Evolutionary conservation across 2,113 vertebrate species (phyloP).

Genomic region (Pedionomus torquatus): DNA sequence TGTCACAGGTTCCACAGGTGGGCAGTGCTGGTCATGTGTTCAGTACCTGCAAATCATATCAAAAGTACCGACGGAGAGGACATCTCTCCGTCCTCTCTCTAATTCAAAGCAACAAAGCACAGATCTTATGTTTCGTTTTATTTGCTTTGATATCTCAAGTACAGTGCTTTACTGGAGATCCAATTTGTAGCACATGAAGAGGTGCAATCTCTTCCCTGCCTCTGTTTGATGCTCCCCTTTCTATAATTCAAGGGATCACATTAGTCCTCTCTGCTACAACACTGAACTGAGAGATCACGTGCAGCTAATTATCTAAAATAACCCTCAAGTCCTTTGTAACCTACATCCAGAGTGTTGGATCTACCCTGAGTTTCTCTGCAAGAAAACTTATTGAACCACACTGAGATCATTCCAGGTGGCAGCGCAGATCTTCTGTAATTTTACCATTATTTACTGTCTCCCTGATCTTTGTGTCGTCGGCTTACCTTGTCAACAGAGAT

Average conservation of each 20-base stretch:
- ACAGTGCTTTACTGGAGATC: not conserved
- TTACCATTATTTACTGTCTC: not conserved
- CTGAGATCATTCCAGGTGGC: not conserved
- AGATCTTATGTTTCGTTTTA: not conserved
- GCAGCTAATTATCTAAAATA: not conserved
- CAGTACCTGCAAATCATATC: not conserved
- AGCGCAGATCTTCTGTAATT: not conserved
- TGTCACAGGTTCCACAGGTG: not conserved
- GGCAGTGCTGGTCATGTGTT: not conserved
- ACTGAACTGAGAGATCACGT: not conserved
- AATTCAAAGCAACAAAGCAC: rapidly evolving
- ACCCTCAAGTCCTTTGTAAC: not conserved
- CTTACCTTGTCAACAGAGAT: not conserved
- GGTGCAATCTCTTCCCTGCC: not conserved
- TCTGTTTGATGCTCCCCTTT: not conserved
- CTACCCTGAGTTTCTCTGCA: not conserved
- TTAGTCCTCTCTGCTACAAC: not conserved
- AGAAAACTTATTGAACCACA: not conserved
- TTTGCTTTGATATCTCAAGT: not conserved
- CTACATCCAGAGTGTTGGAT: not conserved
- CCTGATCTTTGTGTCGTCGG: not conserved
- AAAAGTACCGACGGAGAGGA: not conserved
- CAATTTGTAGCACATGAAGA: not conserved
- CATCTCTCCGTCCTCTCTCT: not conserved
- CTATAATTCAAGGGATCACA: not conserved